phyloP scores from a whole-genome alignment of 2,888 invertebrate genomes.

The Marronus borbonicus region DNA sequence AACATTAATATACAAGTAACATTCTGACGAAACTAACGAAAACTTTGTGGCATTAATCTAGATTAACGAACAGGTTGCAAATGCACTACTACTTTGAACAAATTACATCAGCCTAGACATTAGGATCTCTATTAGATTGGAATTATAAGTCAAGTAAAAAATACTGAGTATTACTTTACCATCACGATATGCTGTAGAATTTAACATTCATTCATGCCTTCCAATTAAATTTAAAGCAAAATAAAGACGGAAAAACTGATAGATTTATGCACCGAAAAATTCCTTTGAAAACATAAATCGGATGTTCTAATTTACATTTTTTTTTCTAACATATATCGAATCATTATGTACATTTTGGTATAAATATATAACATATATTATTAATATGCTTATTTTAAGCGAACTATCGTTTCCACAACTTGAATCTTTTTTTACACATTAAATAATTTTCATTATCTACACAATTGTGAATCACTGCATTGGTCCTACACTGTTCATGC shows the following conservation, averaged over 20 bases:
- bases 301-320: conserved; percentile 9
- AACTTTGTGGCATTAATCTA: too few species aligned
- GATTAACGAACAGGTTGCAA: too few species aligned
- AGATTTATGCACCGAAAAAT: neutral
- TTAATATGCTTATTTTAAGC: conserved; percentile 26
- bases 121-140: too few species aligned
- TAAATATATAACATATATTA: conserved; percentile 28
- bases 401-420: conserved; percentile 8
- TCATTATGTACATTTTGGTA: conserved; percentile 34
- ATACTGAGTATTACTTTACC: neutral
- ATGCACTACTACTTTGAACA: too few species aligned
- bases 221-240: conserved; percentile 9
- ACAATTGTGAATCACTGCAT: conserved; percentile 56
- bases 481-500: conserved; percentile 71
- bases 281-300: neutral
- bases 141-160: too few species aligned
- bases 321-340: conserved; percentile 17
- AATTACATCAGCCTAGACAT: too few species aligned
- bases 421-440: conserved; percentile 20
- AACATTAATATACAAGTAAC: too few species aligned
- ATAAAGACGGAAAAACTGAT: conserved; percentile 12
- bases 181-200: neutral
- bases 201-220: neutral
- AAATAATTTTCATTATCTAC: conserved; percentile 24
- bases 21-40: too few species aligned